Percentiles rank a stretch among this genome's conserved stretches.
Conservation (phyloP, 2,113 vertebrate species). For the Microcebus ravelobensis region DNA sequence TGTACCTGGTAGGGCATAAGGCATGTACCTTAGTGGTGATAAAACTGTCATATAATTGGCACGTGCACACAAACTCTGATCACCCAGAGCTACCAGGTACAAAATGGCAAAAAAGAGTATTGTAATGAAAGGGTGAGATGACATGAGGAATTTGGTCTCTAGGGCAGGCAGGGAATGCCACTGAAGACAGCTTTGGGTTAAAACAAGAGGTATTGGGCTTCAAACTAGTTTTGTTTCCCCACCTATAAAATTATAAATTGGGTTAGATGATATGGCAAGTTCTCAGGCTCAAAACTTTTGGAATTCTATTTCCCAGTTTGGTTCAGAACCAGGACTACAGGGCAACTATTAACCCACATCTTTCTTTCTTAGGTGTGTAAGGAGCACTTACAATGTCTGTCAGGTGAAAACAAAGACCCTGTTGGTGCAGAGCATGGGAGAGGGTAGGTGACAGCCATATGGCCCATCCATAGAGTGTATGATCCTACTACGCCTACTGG, state of each 20-base stretch:
- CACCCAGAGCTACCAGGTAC: neutral
- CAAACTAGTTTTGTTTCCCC: neutral
- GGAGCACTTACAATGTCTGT: neutral
- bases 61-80: neutral
- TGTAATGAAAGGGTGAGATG: neutral
- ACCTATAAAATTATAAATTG: neutral
- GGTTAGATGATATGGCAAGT: neutral
- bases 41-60: neutral
- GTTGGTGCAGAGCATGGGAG: neutral
- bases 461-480: fast-evolving
- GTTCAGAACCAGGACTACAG: neutral
- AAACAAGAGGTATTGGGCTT: neutral
- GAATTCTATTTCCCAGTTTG: neutral
- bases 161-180: neutral
- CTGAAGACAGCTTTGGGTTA: neutral
- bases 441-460: neutral
- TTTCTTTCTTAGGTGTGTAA: neutral
- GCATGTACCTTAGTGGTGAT: no score
- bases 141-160: neutral
- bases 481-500: neutral
- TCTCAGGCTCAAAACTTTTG: neutral
- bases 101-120: neutral
- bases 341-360: neutral
- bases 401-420: neutral
- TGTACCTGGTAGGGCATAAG: neutral